phyloP scores from a whole-genome alignment of 2,113 vertebrate genomes.

The Cygnus atratus region DNA sequence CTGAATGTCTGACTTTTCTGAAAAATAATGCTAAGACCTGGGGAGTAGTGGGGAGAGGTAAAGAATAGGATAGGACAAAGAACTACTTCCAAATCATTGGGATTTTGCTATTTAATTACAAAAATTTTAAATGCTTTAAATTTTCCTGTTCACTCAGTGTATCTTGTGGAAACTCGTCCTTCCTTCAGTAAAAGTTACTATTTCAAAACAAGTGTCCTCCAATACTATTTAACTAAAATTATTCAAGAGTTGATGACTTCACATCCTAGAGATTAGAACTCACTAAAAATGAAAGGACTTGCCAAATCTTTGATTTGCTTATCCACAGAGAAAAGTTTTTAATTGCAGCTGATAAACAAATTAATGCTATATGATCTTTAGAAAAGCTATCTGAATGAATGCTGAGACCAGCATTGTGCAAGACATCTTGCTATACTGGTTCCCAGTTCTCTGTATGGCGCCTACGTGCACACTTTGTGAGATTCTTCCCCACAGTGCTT shows the following conservation, averaged over 20 bases:
- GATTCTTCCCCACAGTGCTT: not conserved
- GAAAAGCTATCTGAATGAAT: not conserved
- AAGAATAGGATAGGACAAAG: not conserved
- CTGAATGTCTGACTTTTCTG: not conserved
- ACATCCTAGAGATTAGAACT: not conserved
- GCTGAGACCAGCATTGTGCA: fast-evolving
- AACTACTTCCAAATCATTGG: not conserved
- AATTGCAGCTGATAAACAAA: not conserved
- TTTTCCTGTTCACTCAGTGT: not conserved
- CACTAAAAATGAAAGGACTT: not conserved
- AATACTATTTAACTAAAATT: not conserved
- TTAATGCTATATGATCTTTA: not conserved
- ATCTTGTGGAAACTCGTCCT: not conserved
- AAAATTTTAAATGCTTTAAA: not conserved
- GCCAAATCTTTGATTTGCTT: not conserved
- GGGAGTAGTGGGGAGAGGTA: not conserved
- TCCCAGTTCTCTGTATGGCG: not conserved
- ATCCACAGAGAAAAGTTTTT: not conserved
- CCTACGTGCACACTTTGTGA: fast-evolving
- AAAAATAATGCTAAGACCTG: not conserved
- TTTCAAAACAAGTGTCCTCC: not conserved
- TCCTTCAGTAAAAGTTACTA: not conserved
- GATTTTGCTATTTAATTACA: not conserved
- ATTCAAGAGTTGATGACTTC: not conserved
- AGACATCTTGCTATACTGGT: not conserved